phyloP scores from a whole-genome alignment of 2,797 vertebrate species.

The Clarias fuscus region DNA sequence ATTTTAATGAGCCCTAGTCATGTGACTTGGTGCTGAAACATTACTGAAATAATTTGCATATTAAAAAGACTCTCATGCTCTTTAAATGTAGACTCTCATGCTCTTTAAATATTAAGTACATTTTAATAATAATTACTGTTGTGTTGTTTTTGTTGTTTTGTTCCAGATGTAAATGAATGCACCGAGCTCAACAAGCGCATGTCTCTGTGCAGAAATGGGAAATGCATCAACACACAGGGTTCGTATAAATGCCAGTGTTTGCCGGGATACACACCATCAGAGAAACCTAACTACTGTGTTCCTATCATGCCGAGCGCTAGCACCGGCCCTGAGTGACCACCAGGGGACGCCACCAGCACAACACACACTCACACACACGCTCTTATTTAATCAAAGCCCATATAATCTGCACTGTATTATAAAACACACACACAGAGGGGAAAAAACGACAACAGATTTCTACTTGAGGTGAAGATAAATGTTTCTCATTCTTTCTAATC shows the following conservation, averaged over 20 bases:
- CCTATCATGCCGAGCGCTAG: conserved; percentile 70
- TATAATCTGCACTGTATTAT: conserved; percentile 86
- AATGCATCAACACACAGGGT: conserved; percentile 93
- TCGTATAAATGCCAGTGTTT: conserved; percentile 93
- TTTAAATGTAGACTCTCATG: too few species aligned
- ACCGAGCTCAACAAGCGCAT: conserved; percentile 90
- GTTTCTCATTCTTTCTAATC: conserved; percentile 60
- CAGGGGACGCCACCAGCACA: conserved; percentile 54
- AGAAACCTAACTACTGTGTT: conserved; percentile 92
- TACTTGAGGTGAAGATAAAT: conserved; percentile 82
- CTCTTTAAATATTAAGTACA: background rate
- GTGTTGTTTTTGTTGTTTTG: background rate
- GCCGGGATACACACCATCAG: conserved; percentile 84
- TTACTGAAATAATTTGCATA: too few species aligned
- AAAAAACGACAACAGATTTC: conserved; percentile 66
- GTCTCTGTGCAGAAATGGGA: conserved; percentile 95
- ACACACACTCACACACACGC: conserved; percentile 46
- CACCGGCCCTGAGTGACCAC: conserved; percentile 77
- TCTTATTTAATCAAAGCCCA: conserved; percentile 72
- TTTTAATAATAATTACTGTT: background rate
- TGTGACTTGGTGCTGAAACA: too few species aligned
- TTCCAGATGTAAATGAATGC: conserved; percentile 93
- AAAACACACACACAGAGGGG: conserved; percentile 65
- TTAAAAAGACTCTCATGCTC: too few species aligned
- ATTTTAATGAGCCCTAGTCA: too few species aligned